A percentile compares a stretch with the other conserved stretches of the same genome.
phyloP scores from a whole-genome alignment of 2,888 invertebrate species.

The Julus scandinavius region DNA sequence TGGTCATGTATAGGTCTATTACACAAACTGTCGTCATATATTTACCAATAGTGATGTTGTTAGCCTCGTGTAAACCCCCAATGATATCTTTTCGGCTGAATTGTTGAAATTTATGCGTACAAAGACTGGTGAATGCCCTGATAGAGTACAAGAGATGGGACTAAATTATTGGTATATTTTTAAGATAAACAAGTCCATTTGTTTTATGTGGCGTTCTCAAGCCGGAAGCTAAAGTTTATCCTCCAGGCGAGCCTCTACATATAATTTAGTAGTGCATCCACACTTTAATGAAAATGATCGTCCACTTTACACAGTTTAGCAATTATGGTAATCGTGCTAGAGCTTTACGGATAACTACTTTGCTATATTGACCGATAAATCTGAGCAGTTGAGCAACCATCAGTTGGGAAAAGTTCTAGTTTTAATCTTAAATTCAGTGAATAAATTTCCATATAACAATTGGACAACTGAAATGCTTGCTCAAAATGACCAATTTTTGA shows the following conservation, averaged over 20 bases:
- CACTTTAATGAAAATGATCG: neutral
- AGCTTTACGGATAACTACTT: neutral
- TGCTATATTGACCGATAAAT: neutral
- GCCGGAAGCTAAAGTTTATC: neutral
- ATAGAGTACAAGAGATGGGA: neutral
- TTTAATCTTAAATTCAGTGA: neutral
- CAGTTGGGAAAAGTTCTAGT: neutral
- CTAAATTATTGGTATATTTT: slow-evolving; percentile 2
- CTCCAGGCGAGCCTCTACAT: neutral
- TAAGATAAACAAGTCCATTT: neutral
- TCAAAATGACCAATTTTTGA: too few species aligned
- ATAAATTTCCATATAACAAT: too few species aligned
- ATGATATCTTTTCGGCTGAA: neutral
- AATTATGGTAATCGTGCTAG: neutral
- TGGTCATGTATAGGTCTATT: neutral
- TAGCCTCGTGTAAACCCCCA: neutral
- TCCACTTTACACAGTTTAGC: neutral
- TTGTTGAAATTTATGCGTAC: neutral
- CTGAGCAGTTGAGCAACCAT: neutral
- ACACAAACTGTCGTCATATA: neutral
- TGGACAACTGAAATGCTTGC: too few species aligned
- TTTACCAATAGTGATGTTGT: neutral
- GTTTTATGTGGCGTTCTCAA: neutral
- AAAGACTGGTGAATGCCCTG: slow-evolving; percentile 9
- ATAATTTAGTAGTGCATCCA: neutral